Base-by-base conservation (phyloP, 2,797 vertebrate genomes). In the Margarornis squamiger region DNA sequence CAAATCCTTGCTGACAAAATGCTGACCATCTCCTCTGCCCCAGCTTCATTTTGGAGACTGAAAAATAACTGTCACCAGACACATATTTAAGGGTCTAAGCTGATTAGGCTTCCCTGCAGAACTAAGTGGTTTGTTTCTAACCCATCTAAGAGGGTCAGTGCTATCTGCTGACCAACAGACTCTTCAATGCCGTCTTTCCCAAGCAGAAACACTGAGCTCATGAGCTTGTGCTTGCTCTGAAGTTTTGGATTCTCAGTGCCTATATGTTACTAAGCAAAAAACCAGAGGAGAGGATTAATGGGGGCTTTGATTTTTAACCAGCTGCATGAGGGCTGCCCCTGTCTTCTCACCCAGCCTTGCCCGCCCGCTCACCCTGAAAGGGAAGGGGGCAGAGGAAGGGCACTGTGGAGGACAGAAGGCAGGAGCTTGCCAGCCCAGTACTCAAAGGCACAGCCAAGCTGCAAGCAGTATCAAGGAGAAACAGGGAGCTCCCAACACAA, bases 181-280 rank as follows among this genome's bases (percentile, higher is more conserved):
- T 83, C 72, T 10, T 43, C 43, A 41, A 5, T 1, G 2, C 20
- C 0, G 0, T 24, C 61, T 38, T 71, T 90, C 68, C 52, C 73
- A 48, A 61, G 80, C 30, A 81, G 62, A 75, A 88, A 68, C 3
- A 5, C 49, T 46, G n/a, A 85, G 32, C 4, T 59, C 48, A 21
- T 1, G 0, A 49, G 30, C 75, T 46, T 29, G 29, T 6, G 1
- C 43, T 62, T 10, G 23, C 45, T 84, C 86, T 87, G 82, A 94
- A 78, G 79, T 94, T 93, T 38, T 36, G 36, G 73, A 89, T 95
- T 90, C 88, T 95, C 86, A 29, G 67, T 95, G 87, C 58, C 54
- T 90, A 32, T 73, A 68, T 2, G 9, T 61, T 88, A 86, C 39
- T 39, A 46, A 79, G 66, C 32, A 88, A 63, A 96, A 86, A 55